Evolutionary conservation across 2,113 vertebrate genomes (phyloP).

Genomic region (Menidia beryllina): DNA sequence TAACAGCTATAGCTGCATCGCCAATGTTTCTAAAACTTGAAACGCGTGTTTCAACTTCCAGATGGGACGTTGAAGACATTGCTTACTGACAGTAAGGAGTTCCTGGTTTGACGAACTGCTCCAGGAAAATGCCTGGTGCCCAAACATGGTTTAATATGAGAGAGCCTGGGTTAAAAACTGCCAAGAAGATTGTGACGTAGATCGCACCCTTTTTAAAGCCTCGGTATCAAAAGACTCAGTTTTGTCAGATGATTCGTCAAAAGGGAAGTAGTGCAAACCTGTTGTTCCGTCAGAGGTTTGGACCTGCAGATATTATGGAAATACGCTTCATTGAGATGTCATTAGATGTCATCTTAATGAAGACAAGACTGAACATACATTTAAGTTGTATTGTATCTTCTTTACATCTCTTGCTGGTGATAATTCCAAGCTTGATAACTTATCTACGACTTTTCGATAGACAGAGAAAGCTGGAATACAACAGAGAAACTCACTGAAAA

Average conservation of each 20-base stretch:
- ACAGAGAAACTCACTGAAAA: no score
- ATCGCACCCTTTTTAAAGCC: not conserved
- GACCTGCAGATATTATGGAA: not conserved
- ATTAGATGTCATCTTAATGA: not conserved
- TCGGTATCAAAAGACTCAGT: not conserved
- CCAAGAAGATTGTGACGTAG: not conserved
- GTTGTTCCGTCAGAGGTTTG: not conserved
- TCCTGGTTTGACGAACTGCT: no score
- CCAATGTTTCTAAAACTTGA: no score
- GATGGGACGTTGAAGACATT: no score
- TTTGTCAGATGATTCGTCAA: not conserved
- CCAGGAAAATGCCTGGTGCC: no score
- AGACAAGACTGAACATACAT: not conserved
- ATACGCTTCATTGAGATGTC: not conserved
- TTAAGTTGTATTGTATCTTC: not conserved
- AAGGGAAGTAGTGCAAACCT: not conserved
- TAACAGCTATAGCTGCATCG: no score
- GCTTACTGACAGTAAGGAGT: no score
- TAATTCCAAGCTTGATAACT: no score
- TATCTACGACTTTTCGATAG: not conserved
- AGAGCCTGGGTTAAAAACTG: no score
- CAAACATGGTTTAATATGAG: no score
- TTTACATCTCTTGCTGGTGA: not conserved
- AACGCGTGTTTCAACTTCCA: no score
- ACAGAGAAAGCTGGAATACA: not conserved